phyloP scores from a whole-genome alignment of 2,113 vertebrate species.

The Varanus komodoensis region DNA sequence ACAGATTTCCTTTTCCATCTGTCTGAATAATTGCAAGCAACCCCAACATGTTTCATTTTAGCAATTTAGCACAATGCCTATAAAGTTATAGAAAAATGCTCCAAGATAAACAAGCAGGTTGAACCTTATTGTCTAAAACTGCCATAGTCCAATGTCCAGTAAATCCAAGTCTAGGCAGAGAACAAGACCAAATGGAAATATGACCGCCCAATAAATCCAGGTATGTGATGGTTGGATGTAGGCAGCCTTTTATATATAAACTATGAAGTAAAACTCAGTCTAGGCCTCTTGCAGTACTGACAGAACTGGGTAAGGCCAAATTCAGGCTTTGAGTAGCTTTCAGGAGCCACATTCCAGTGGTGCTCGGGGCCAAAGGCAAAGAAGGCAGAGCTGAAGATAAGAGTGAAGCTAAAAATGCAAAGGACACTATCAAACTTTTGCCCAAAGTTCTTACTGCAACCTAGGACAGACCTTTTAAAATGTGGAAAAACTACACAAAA shows the following conservation, averaged over 20 bases:
- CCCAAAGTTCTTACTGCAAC: too few species aligned
- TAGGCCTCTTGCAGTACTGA: not conserved
- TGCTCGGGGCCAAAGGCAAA: too few species aligned
- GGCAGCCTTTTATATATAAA: not conserved
- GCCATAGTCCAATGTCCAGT: not conserved
- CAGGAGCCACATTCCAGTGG: too few species aligned
- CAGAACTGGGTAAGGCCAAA: too few species aligned
- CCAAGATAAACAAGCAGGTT: not conserved
- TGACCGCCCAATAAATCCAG: not conserved
- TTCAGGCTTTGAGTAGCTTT: too few species aligned
- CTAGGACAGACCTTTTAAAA: too few species aligned
- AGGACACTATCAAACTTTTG: too few species aligned
- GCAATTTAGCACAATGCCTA: not conserved
- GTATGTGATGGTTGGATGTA: too few species aligned
- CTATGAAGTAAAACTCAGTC: not conserved
- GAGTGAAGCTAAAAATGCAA: too few species aligned
- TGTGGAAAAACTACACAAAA: too few species aligned
- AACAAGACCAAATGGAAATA: not conserved
- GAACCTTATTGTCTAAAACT: not conserved
- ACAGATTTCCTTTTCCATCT: not conserved
- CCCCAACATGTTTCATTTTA: not conserved
- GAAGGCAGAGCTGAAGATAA: too few species aligned
- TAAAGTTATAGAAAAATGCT: not conserved
- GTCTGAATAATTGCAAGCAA: not conserved
- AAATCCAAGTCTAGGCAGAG: not conserved